A percentile compares a stretch with the other conserved stretches of the same genome.
Conservation (phyloP, 1,140 invertebrate species). For the Aphelinus atriplicis region DNA sequence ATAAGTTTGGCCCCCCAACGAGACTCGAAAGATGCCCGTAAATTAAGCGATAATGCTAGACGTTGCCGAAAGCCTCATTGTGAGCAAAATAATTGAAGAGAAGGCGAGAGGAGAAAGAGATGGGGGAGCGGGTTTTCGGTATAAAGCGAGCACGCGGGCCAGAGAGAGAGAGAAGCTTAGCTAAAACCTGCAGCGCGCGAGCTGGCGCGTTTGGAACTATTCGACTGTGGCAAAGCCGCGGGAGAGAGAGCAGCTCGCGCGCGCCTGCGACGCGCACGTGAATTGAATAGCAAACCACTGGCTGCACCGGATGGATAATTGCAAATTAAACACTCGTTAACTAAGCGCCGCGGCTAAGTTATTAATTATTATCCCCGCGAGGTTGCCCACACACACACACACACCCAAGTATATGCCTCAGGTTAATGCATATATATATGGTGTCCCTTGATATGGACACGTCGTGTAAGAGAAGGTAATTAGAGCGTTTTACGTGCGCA, state of each 20-base stretch:
- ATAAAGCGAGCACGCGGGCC: background rate
- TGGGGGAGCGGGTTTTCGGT: too few relatives aligned
- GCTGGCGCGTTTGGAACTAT: background rate
- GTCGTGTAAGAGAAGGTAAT: background rate
- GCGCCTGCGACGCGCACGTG: background rate
- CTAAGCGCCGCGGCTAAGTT: conserved; percentile 31
- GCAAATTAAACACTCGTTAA: conserved; percentile 44
- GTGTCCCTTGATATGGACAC: too few relatives aligned
- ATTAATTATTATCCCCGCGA: conserved; percentile 38
- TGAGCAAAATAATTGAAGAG: too few relatives aligned
- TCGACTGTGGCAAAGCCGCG: background rate
- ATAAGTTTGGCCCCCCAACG: background rate
- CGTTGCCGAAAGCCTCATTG: background rate
- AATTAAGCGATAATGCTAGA: background rate
- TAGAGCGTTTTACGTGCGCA: conserved; percentile 9
- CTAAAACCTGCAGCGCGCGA: background rate
- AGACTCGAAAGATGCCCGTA: conserved; percentile 6
- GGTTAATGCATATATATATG: too few relatives aligned
- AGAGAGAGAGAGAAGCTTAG: background rate
- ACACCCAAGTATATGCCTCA: too few relatives aligned
- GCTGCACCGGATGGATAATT: conserved; percentile 38
- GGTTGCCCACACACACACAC: too few relatives aligned
- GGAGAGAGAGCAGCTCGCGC: background rate
- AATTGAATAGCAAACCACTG: conserved; percentile 34
- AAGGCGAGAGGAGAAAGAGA: too few relatives aligned